Conservation (phyloP, 2,888 invertebrate genomes). For the Rhingia rostrata region DNA sequence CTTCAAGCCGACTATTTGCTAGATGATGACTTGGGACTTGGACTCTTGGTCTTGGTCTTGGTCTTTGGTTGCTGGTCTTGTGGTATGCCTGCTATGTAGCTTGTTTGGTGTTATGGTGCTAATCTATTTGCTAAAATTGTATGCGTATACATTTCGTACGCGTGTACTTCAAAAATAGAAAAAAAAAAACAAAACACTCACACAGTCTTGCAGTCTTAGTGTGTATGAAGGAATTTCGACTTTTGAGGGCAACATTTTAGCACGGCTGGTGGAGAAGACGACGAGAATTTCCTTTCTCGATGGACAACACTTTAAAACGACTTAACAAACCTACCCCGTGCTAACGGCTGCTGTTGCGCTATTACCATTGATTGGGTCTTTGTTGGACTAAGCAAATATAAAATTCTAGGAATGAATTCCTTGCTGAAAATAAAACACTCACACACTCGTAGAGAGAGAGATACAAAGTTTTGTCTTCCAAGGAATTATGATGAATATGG, state of each 20-base stretch:
- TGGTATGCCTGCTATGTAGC: conserved; percentile 18
- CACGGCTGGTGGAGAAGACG: neutral
- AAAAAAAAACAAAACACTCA: conserved; percentile 17
- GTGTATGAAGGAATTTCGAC: conserved; percentile 41
- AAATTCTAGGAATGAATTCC: conserved; percentile 70
- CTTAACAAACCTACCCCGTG: neutral
- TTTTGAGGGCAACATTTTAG: conserved; percentile 39
- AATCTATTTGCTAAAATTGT: conserved; percentile 70
- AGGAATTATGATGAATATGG: conserved; percentile 72
- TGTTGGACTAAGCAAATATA: conserved; percentile 68
- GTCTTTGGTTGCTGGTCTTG: conserved; percentile 1
- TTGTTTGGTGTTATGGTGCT: conserved; percentile 56
- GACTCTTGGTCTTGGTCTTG: conserved; percentile 3
- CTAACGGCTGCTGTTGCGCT: conserved; percentile 12
- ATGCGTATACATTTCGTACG: conserved; percentile 53
- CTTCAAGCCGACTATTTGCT: neutral
- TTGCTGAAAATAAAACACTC: conserved; percentile 62
- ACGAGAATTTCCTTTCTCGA: conserved; percentile 16
- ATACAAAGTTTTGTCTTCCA: conserved; percentile 33
- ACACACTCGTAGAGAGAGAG: conserved; percentile 7
- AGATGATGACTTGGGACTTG: conserved; percentile 3
- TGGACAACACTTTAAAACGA: neutral
- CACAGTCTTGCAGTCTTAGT: conserved; percentile 19
- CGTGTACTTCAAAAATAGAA: conserved; percentile 37
- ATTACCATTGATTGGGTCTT: conserved; percentile 56